phyloP scores from a whole-genome alignment of 2,113 vertebrate genomes.

The Antechinus stuartii region DNA sequence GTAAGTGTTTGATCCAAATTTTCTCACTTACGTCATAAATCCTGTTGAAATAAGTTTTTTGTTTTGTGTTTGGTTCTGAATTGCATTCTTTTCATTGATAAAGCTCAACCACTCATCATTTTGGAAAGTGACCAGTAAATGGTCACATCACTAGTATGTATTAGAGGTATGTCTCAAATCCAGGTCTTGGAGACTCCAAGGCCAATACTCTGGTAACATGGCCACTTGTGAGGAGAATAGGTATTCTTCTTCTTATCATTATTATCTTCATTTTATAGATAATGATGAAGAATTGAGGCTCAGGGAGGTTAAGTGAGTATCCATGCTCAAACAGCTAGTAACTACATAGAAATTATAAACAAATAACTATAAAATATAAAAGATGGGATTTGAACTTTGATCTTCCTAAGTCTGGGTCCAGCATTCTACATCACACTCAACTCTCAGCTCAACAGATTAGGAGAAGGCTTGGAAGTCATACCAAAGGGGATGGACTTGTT shows the following conservation, averaged over 20 bases:
- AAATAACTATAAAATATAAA: no score
- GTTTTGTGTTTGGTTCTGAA: background rate
- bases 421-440: background rate
- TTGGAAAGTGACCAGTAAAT: background rate
- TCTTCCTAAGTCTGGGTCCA: background rate
- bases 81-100: background rate
- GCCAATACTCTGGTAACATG: background rate
- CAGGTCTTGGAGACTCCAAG: background rate
- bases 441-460: no score
- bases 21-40: background rate
- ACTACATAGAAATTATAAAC: no score
- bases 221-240: background rate
- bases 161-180: background rate
- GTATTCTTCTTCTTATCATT: background rate
- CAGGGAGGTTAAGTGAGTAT: no score
- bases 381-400: background rate
- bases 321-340: no score
- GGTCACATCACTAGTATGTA: background rate
- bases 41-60: background rate
- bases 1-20: background rate
- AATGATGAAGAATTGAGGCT: background rate
- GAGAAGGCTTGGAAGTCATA: no score
- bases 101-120: background rate
- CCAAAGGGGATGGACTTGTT: background rate
- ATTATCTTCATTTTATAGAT: background rate